A percentile compares a stretch with the other conserved stretches of the same genome.
These are phyloP conservation scores for Leptodactylus fallax DNA, from an alignment of 2,797 vertebrate genomes.

Conservation along the genomic window DNA sequence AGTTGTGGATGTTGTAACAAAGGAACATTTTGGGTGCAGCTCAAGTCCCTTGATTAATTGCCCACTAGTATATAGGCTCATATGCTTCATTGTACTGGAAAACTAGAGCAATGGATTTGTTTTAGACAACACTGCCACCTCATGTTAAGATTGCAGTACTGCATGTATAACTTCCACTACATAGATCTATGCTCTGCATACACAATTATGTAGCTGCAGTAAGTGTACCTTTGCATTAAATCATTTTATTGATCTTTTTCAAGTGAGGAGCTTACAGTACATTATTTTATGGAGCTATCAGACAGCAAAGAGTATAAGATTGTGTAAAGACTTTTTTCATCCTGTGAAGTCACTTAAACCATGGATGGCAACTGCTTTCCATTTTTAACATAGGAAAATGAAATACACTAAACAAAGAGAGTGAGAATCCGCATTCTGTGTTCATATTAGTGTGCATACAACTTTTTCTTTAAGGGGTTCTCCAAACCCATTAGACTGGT, in stretches of 20 bases:
- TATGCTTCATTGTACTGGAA: background rate
- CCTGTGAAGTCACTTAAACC: background rate
- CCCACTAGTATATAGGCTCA: background rate
- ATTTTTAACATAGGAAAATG: no score
- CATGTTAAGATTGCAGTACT: slow-evolving; percentile 22
- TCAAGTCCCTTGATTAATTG: slow-evolving; percentile 27
- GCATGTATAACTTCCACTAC: background rate
- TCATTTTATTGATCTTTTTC: slow-evolving; percentile 16
- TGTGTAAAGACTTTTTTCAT: background rate
- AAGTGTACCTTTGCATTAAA: background rate
- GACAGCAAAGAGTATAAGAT: background rate
- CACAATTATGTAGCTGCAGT: background rate
- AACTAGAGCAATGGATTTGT: background rate
- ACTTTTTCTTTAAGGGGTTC: no score
- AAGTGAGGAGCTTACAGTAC: background rate
- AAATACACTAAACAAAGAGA: no score
- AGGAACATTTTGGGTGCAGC: slow-evolving; percentile 9
- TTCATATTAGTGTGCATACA: no score
- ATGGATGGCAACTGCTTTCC: no score
- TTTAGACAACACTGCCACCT: slow-evolving; percentile 50
- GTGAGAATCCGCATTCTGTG: no score
- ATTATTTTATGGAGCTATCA: slow-evolving; percentile 6
- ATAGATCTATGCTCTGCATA: background rate
- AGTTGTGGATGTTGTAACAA: slow-evolving; percentile 29
- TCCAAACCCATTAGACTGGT: no score